Evolutionary conservation across 1,140 invertebrate genomes (phyloP).

Genomic region (Drosophila equinoxialis): DNA sequence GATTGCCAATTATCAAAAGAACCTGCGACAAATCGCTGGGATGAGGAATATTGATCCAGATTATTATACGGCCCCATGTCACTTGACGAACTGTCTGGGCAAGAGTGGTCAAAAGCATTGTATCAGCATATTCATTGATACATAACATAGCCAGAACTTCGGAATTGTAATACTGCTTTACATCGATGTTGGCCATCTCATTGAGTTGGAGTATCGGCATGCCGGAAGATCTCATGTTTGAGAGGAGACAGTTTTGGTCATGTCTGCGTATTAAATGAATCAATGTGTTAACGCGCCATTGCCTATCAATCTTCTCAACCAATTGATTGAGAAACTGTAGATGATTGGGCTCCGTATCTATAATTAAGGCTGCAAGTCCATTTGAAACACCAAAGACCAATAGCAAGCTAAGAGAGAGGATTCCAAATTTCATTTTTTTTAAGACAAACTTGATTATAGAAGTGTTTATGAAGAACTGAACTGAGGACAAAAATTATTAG

Average conservation of each 20-base stretch:
- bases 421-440: neutral
- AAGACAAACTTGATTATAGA: neutral
- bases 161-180: neutral
- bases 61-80: neutral
- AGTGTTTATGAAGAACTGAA: neutral
- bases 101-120: neutral
- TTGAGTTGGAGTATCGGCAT: neutral
- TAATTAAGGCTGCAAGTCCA: neutral
- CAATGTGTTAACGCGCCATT: neutral
- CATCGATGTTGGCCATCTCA: neutral
- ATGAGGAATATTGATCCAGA: neutral
- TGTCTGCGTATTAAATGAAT: neutral
- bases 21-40: neutral
- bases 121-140: neutral
- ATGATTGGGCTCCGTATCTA: neutral
- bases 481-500: neutral
- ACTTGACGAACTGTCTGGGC: neutral
- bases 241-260: neutral
- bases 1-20: neutral
- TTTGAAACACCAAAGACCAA: neutral
- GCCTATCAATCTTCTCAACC: neutral
- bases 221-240: neutral
- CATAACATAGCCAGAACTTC: neutral
- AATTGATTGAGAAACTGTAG: neutral
- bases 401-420: neutral